A percentile compares a stretch with the other conserved stretches of the same genome.
Conservation (phyloP, 2,113 vertebrate species). For the Microcebus ravelobensis region DNA sequence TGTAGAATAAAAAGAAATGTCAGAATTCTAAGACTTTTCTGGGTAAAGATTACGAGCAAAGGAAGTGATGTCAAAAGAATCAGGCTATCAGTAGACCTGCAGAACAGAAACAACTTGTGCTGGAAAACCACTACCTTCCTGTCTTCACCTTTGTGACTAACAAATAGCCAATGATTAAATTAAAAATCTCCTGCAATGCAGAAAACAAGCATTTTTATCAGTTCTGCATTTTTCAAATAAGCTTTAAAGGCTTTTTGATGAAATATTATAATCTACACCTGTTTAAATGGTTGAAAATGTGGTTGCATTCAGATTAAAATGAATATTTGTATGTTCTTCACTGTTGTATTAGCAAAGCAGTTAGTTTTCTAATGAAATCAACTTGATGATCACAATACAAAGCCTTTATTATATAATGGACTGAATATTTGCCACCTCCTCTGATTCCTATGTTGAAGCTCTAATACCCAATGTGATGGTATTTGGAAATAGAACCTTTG, state of each 20-base stretch:
- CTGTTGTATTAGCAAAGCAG: background rate
- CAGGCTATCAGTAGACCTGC: background rate
- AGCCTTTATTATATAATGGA: background rate
- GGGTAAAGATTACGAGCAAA: background rate
- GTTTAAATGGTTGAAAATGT: background rate
- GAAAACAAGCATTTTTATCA: background rate
- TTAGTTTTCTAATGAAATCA: background rate
- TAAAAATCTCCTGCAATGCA: background rate
- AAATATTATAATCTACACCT: background rate
- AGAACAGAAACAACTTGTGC: background rate
- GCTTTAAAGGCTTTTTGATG: background rate
- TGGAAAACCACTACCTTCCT: background rate
- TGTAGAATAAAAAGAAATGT: background rate
- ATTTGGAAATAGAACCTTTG: background rate
- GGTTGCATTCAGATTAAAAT: background rate
- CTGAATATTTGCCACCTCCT: background rate
- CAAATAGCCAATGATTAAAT: background rate
- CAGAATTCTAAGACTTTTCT: background rate
- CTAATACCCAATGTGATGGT: background rate
- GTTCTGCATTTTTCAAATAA: background rate
- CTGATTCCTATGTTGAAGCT: background rate
- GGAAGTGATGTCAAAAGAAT: background rate
- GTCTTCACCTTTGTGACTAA: background rate
- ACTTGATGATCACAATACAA: background rate
- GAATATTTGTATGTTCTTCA: background rate